Conservation (phyloP, 2,113 vertebrate species). For the Papio anubis region DNA sequence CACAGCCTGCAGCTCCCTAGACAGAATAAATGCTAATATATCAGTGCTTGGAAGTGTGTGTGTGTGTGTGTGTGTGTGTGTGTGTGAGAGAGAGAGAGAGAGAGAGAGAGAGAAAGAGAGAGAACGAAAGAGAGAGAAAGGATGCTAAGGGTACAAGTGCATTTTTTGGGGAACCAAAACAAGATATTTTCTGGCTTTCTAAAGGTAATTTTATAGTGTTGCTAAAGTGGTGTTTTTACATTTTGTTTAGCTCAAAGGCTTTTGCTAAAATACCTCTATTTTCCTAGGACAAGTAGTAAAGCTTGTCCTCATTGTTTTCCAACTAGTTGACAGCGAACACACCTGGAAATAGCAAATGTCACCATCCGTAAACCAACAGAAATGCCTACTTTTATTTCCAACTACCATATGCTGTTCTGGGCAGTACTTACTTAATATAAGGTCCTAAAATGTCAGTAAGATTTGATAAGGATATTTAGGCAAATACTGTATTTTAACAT, state of each 20-base stretch:
- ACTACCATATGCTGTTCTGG: background rate
- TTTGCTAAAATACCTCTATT: background rate
- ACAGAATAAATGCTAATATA: conserved; percentile 49
- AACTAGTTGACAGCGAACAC: background rate
- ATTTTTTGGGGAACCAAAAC: background rate
- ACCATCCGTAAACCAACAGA: background rate
- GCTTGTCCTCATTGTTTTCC: conserved; percentile 17
- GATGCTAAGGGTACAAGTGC: background rate
- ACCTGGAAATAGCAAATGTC: background rate
- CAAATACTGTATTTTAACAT: conserved; percentile 8
- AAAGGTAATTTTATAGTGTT: background rate
- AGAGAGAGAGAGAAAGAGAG: background rate
- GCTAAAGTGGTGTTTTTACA: background rate
- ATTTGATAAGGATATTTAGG: background rate
- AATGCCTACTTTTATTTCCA: background rate
- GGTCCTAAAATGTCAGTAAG: background rate
- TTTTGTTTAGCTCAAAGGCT: background rate
- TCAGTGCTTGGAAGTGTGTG: background rate
- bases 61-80: background rate
- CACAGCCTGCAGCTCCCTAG: conserved; percentile 28
- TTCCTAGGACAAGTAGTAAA: conserved; percentile 43
- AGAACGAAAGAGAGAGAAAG: background rate
- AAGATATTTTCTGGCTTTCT: background rate
- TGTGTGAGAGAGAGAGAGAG: background rate
- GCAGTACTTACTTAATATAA: background rate